phyloP scores from a whole-genome alignment of 2,113 vertebrate genomes.

The Pluvianellus socialis region DNA sequence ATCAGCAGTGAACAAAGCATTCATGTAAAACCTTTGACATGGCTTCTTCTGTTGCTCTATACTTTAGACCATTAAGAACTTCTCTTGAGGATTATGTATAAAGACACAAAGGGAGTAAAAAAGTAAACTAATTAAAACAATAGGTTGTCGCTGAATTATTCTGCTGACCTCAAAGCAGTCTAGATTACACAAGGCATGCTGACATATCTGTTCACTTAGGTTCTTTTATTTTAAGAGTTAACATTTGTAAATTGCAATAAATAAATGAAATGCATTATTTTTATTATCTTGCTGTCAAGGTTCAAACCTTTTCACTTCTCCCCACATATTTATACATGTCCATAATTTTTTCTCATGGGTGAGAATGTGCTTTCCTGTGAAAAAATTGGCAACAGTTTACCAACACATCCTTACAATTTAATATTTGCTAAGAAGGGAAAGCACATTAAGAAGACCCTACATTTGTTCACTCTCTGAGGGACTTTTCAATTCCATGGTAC shows the following conservation, averaged over 20 bases:
- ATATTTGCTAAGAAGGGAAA: slow-evolving; percentile 9
- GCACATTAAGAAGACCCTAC: background rate
- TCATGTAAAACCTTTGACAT: background rate
- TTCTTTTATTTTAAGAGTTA: background rate
- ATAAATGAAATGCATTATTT: background rate
- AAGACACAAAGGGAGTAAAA: background rate
- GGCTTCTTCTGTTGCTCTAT: background rate
- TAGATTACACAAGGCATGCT: background rate
- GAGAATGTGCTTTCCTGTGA: background rate
- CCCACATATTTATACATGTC: background rate
- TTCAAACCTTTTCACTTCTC: background rate
- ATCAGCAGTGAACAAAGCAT: background rate
- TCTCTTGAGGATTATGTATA: background rate
- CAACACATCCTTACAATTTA: slow-evolving; percentile 11
- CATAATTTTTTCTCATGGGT: background rate
- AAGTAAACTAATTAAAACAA: background rate
- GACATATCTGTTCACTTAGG: background rate
- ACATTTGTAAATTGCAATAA: background rate
- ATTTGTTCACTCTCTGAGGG: background rate
- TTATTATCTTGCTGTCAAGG: background rate
- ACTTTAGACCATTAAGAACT: background rate
- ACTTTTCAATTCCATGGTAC: background rate
- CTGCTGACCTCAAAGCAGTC: background rate
- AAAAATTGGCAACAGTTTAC: background rate
- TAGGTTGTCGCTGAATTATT: background rate